Percentiles rank a stretch among this genome's conserved stretches.
These are phyloP conservation scores for Eucidaris tribuloides DNA, from an alignment of 35 echinoderm and acorn worm species.

Conservation along the genomic window DNA sequence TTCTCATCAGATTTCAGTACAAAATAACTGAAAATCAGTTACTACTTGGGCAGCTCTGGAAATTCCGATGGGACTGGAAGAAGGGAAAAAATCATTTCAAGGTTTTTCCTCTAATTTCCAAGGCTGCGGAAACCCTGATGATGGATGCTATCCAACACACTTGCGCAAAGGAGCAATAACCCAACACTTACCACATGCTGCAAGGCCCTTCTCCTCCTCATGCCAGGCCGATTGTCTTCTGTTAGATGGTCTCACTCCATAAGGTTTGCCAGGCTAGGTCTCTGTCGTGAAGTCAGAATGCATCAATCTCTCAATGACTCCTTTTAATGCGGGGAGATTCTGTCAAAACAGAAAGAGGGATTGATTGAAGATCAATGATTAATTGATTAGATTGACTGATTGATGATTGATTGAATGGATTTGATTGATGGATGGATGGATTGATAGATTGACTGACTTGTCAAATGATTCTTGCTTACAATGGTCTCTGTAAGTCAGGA, in stretches of 20 bases:
- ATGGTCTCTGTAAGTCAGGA: too few species aligned
- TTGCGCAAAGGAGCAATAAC: not conserved
- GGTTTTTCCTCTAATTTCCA: too few species aligned
- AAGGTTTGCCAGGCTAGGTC: slow-evolving; percentile 39
- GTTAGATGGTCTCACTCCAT: slow-evolving; percentile 10
- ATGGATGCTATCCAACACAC: not conserved
- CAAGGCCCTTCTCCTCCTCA: not conserved
- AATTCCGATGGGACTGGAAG: not conserved
- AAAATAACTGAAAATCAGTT: too few species aligned
- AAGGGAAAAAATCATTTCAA: too few species aligned
- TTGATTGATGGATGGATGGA: too few species aligned
- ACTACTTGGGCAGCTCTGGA: too few species aligned
- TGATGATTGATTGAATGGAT: too few species aligned
- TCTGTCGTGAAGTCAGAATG: slow-evolving; percentile 42
- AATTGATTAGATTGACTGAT: too few species aligned
- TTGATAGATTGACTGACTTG: too few species aligned
- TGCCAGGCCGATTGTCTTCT: slow-evolving; percentile 10
- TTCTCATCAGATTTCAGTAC: too few species aligned
- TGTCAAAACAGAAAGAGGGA: slow-evolving; percentile 7
- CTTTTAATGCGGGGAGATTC: slow-evolving; percentile 19
- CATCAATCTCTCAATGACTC: slow-evolving; percentile 56
- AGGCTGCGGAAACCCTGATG: not conserved
- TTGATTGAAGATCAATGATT: not conserved
- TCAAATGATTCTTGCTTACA: not conserved
- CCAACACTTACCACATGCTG: slow-evolving; percentile 30